Conservation (phyloP, 2,888 invertebrate species). For the Emmelina monodactyla region DNA sequence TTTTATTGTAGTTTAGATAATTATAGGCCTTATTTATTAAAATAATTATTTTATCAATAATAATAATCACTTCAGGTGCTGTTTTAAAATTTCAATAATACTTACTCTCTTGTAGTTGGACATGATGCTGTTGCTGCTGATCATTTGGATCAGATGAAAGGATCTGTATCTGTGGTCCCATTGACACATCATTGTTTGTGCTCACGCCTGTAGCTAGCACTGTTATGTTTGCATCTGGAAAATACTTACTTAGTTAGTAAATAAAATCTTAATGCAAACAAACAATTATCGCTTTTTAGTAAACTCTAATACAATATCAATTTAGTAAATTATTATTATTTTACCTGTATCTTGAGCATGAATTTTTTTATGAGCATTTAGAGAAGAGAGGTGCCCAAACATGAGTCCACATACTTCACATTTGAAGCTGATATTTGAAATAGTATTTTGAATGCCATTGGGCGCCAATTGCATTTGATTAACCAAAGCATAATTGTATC, state of each 20-base stretch:
- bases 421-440: conserved; percentile 85
- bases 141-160: conserved; percentile 45
- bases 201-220: conserved; percentile 62
- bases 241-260: no score
- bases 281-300: no score
- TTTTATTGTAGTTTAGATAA: no score
- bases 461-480: conserved; percentile 86
- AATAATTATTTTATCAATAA: no score
- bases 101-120: conserved; percentile 53
- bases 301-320: no score
- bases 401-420: conserved; percentile 88
- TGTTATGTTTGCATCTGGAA: conserved; percentile 64
- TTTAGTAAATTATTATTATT: no score
- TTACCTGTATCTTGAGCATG: conserved; percentile 71
- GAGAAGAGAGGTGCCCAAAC: conserved; percentile 80
- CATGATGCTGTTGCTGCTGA: conserved; percentile 50
- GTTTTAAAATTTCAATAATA: no score
- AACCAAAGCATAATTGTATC: conserved; percentile 83
- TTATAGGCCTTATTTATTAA: no score
- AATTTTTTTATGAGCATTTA: conserved; percentile 88
- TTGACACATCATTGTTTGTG: conserved; percentile 41
- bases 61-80: no score
- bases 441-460: conserved; percentile 72
- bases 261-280: conserved; percentile 8
- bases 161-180: conserved; percentile 60